Evolutionary conservation across 2,113 vertebrate genomes (phyloP).

Genomic region (Erythrocercus mccallii): DNA sequence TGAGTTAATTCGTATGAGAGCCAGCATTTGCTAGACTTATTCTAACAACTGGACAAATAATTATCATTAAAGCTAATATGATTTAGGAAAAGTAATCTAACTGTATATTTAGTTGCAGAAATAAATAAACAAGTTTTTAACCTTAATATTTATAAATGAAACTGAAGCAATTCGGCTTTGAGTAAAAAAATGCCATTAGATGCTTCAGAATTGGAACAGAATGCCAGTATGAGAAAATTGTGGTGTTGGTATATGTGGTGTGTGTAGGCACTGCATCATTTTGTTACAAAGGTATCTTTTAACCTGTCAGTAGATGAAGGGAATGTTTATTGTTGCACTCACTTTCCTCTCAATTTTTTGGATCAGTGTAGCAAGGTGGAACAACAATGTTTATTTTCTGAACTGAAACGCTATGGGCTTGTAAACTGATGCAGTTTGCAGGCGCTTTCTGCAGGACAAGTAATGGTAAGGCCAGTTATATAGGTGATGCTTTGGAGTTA

Average conservation of each 20-base stretch:
- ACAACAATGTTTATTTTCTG: rapidly evolving
- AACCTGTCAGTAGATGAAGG: background rate
- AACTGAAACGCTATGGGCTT: background rate
- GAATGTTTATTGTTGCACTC: background rate
- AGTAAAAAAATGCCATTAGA: background rate
- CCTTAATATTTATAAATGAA: background rate
- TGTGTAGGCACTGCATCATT: background rate
- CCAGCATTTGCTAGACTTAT: background rate
- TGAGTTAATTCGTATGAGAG: background rate
- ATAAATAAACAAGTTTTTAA: background rate
- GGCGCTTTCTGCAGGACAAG: background rate
- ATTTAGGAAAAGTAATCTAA: background rate
- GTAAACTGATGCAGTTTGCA: background rate
- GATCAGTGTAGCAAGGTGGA: background rate
- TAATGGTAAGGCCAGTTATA: background rate
- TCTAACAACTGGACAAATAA: background rate
- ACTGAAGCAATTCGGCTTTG: background rate
- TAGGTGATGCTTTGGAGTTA: background rate
- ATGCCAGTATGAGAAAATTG: background rate
- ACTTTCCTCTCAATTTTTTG: background rate
- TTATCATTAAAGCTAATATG: background rate
- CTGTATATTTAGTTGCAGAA: background rate
- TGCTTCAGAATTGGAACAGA: background rate
- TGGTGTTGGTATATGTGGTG: background rate
- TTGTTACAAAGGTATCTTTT: background rate